Conservation (phyloP, 1,140 invertebrate species). For the Zophobas morio region DNA sequence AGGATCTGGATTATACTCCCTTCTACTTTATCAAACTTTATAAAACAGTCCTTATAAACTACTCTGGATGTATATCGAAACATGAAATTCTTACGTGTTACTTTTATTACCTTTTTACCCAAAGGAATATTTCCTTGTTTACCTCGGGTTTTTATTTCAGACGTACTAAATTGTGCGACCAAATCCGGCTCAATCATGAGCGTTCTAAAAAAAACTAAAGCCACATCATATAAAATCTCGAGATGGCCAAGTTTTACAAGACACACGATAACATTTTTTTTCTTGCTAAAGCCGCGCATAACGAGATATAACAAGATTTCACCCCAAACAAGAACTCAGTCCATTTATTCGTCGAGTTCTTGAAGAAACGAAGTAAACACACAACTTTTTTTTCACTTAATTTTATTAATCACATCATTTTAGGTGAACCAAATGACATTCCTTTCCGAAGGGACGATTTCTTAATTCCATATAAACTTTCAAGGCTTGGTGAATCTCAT, state of each 20-base stretch:
- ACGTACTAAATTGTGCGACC: conserved; percentile 30
- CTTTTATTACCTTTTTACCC: conserved; percentile 27
- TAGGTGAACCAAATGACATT: not conserved
- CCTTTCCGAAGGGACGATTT: not conserved
- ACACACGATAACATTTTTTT: conserved; percentile 21
- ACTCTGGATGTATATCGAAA: conserved; percentile 5
- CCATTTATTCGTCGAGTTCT: not conserved
- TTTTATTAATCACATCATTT: conserved; percentile 1
- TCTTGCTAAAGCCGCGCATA: not conserved
- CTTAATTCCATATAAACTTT: conserved; percentile 17
- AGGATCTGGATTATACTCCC: conserved; percentile 9
- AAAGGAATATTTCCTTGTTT: conserved; percentile 36
- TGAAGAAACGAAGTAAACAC: not conserved
- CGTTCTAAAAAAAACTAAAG: conserved; percentile 17
- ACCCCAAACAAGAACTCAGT: not conserved
- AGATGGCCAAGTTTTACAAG: conserved; percentile 11
- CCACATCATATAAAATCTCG: conserved; percentile 27
- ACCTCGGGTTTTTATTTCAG: conserved; percentile 28
- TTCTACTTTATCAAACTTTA: conserved; percentile 32
- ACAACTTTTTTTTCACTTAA: not conserved
- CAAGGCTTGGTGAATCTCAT: conserved; percentile 33
- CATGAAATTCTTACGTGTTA: conserved; percentile 21
- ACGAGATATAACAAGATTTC: not conserved
- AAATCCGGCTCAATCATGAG: conserved; percentile 11
- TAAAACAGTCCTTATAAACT: conserved; percentile 15